Conservation (phyloP, 2,113 vertebrate genomes). For the Mustelus asterias region DNA sequence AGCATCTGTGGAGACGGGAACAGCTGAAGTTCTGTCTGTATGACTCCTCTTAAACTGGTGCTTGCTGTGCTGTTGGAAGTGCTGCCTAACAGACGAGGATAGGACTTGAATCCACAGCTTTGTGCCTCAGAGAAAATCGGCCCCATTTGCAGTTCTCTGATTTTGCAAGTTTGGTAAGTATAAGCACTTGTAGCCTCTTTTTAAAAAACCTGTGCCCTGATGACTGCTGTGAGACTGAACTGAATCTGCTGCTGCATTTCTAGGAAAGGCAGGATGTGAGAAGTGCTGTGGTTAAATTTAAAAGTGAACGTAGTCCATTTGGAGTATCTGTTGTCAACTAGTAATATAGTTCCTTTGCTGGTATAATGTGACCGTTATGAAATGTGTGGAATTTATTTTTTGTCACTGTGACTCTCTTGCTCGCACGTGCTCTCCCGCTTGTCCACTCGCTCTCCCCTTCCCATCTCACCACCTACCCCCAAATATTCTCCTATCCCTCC, state of each 20-base stretch:
- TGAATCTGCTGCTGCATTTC: neutral
- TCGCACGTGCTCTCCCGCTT: neutral
- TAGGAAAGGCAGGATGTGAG: constrained; percentile 1
- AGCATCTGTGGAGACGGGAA: too few relatives aligned
- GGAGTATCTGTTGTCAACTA: neutral
- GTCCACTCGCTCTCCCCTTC: too few relatives aligned
- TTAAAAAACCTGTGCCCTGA: neutral
- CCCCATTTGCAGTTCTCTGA: neutral
- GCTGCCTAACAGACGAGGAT: neutral
- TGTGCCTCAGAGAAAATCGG: neutral
- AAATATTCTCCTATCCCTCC: neutral
- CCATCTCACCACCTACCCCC: neutral
- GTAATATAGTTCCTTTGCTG: neutral
- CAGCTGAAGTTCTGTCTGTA: too few relatives aligned
- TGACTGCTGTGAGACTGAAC: neutral
- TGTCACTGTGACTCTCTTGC: neutral
- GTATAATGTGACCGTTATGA: neutral
- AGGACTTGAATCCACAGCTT: neutral
- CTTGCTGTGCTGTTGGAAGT: neutral
- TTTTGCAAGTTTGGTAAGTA: neutral
- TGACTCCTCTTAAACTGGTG: too few relatives aligned
- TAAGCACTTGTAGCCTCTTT: neutral
- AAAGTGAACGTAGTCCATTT: neutral
- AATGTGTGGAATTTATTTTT: neutral
- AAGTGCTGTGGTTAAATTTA: neutral